Evolutionary conservation across 1,140 invertebrate genomes (phyloP).

Genomic region (Rhopalosiphum maidis): DNA sequence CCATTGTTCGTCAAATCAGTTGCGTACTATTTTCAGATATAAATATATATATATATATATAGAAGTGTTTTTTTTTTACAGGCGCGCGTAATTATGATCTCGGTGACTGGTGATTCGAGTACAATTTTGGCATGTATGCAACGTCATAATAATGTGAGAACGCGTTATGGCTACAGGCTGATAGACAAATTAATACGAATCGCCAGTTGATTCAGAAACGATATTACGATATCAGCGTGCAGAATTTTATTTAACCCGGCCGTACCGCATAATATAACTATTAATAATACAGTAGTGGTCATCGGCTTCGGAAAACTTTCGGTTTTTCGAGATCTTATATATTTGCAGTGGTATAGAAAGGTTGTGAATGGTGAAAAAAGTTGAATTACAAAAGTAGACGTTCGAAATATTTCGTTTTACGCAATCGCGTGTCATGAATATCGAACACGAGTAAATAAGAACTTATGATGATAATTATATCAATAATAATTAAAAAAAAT

Average conservation of each 20-base stretch:
- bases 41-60: background rate
- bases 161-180: background rate
- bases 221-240: background rate
- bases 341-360: background rate
- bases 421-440: too few relatives aligned
- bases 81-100: background rate
- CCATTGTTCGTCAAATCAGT: background rate
- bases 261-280: background rate
- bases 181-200: background rate
- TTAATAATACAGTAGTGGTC: background rate
- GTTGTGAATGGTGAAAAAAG: too few relatives aligned
- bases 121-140: background rate
- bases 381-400: too few relatives aligned
- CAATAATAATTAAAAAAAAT: too few relatives aligned
- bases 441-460: too few relatives aligned
- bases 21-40: background rate
- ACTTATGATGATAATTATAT: too few relatives aligned
- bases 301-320: background rate
- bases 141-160: background rate
- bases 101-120: background rate
- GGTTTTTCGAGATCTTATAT: background rate
- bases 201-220: background rate
- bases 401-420: too few relatives aligned
- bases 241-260: background rate
- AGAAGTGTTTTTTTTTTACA: background rate